Evolutionary conservation across 2,888 invertebrate genomes (phyloP), one percentile per base, ranked within the genome.

Genomic region (Boloria selene): DNA sequence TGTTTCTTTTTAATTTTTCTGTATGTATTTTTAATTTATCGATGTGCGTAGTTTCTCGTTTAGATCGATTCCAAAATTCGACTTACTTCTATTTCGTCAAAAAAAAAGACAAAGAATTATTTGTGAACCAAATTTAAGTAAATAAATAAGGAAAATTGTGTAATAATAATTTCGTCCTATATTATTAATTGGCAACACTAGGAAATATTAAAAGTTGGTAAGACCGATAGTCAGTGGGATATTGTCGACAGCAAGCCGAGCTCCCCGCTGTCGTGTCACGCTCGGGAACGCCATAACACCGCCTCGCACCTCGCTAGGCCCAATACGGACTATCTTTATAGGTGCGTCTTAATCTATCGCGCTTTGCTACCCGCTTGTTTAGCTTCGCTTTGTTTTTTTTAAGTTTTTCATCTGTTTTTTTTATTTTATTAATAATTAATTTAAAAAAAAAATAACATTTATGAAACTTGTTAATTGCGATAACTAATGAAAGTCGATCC

Each of bases 241-340:
- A 51, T 69, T 67, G 58, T 67, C 54, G 62, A 62, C 61, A 64
- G 69, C 64, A 67, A 69, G 67, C 64, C 67, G 64, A 61, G 56
- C 54, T 91, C 92, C 71, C 92, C 92, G 79, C 80, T 88, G 78
- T 86, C 88, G 70, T 85, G 87, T 71, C 87, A 90, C 77, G 85
- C 82, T 68, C 75, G 80, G 76, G 81, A 79, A 73, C 82, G 83
- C 68, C 75, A 77, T 74, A 73, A 77, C 78, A 78, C 77, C 74
- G 76, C 77, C 70, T 72, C 80, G 73, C 80, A 78, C 67, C 81
- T 79, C 79, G 74, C 79, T 79, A 79, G 81, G 74, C 73, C 79
- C 79, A 83, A 83, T 76, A 78, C 81, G 78, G 73, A 81, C 80
- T 83, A 86, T 76, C 78, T 76, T 73, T 81, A 86, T 89, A 90